Conservation (phyloP, 2,888 invertebrate species). For the Synergus itoensis region DNA sequence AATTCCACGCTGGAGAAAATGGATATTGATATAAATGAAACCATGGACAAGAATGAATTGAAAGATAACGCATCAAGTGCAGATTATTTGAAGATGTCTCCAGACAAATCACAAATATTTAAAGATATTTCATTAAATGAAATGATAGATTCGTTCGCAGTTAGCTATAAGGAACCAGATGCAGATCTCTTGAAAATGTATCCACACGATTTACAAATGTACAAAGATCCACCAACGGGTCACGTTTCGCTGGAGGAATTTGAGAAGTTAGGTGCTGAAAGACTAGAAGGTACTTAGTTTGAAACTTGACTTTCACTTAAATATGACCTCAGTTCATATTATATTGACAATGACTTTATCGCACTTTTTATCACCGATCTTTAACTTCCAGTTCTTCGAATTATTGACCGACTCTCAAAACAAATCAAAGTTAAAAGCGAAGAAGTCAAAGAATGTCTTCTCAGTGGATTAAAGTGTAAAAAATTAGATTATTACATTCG, state of each 20-base stretch:
- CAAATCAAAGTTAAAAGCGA: conserved; percentile 79
- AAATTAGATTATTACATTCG: conserved; percentile 82
- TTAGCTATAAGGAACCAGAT: neutral
- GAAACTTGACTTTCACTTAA: no score
- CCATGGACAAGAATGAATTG: no score
- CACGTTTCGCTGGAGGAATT: conserved; percentile 90
- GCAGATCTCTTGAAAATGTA: conserved; percentile 80
- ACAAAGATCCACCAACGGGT: conserved; percentile 86
- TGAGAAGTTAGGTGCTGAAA: conserved; percentile 90
- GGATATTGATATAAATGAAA: neutral
- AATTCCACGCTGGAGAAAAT: neutral
- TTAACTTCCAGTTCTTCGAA: conserved; percentile 82
- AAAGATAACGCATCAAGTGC: neutral
- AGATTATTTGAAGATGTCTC: neutral
- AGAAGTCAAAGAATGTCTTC: conserved; percentile 84
- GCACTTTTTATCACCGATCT: no score
- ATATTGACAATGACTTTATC: no score
- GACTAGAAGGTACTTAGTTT: conserved; percentile 62
- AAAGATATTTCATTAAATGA: neutral
- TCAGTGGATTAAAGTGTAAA: conserved; percentile 83
- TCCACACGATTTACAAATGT: conserved; percentile 89
- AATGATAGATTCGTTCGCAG: neutral
- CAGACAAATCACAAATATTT: neutral
- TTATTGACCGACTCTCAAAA: conserved; percentile 86
- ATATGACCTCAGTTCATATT: no score